These are phyloP conservation scores for Zaprionus inermis DNA, from an alignment of 1,140 invertebrate species.

Conservation along the genomic window DNA sequence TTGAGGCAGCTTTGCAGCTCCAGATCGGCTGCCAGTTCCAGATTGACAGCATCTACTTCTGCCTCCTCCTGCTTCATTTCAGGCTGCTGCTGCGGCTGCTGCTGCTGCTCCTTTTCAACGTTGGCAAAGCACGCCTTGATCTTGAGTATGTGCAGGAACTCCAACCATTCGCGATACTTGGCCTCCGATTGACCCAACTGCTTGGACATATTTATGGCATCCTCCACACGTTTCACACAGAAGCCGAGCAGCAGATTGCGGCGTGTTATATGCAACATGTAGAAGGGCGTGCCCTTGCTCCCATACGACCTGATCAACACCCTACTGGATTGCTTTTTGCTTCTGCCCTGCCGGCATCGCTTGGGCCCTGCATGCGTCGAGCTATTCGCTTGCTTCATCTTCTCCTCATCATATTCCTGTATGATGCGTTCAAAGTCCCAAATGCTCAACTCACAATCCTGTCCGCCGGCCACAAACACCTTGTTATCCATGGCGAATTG, in stretches of 20 bases:
- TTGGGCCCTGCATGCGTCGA: not conserved
- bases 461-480: conserved; percentile 42
- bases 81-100: not conserved
- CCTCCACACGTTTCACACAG: conserved; percentile 8
- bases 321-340: not conserved
- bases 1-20: not conserved
- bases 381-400: not conserved
- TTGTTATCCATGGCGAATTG: conserved; percentile 51
- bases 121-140: conserved; percentile 17
- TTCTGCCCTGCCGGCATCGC: not conserved
- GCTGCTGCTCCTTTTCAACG: too few species aligned
- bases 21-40: not conserved
- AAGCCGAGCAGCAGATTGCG: conserved; percentile 53
- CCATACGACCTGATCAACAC: conserved; percentile 30
- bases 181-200: fast-evolving
- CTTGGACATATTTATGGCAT: not conserved
- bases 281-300: conserved; percentile 41
- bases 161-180: conserved; percentile 29
- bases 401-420: conserved; percentile 6
- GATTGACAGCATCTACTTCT: too few species aligned
- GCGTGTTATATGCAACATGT: conserved; percentile 28
- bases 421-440: conserved; percentile 58
- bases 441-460: conserved; percentile 48
- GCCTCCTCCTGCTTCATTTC: too few species aligned
- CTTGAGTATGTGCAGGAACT: conserved; percentile 38